Evolutionary conservation across 2,888 invertebrate genomes (phyloP), one percentile per base, ranked within the genome.

Genomic region (Phymatocera aterrima): DNA sequence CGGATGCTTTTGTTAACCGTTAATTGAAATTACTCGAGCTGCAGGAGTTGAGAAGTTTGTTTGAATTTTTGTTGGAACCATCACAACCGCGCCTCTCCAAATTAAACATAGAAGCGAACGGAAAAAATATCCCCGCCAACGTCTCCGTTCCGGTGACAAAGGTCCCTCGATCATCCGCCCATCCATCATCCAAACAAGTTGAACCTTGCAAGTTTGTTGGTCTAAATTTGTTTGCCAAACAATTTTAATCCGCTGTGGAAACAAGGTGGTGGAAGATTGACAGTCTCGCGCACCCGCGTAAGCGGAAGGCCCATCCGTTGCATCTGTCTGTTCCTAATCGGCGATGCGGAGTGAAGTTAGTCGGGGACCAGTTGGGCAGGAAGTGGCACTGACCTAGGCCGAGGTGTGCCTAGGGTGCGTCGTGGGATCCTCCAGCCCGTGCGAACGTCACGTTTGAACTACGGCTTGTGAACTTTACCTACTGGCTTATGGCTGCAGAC

Each of bases 391-490:
- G 72, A 72, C 51, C 54, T 72, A 54, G 18, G 34, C 12, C 18
- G 48, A 48, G 72, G 72, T 54, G 72, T 48, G 54, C 54, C 72
- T 68, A 54, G 72, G 72, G 75, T 75, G 57, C 75, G 75, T 75
- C 75, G 75, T 75, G 75, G 75, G 75, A 75, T 75, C 60, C 37
- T 72, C 31, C 48, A 72, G 40, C 28, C 51, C 75, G 75, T 75
- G 75, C 57, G 75, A 75, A 75, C 57, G 57, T 72, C 72, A 75
- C 74, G 74, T n/a, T 48, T 51, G 60, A 31, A 54, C 51, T n/a
- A 31, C 31, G 10, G 10, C 51, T 34, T 51, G 72, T 72, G 72
- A 72, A 72, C 72, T 72, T 51, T 31, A 18, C 18, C 18, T n/a
- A 31, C 28, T 60, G 15, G 28, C 24, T 4, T 57, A 28, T 6